These are phyloP conservation scores for Aleiodes leptofemur DNA, from an alignment of 2,888 invertebrate genomes.

Conservation along the genomic window DNA sequence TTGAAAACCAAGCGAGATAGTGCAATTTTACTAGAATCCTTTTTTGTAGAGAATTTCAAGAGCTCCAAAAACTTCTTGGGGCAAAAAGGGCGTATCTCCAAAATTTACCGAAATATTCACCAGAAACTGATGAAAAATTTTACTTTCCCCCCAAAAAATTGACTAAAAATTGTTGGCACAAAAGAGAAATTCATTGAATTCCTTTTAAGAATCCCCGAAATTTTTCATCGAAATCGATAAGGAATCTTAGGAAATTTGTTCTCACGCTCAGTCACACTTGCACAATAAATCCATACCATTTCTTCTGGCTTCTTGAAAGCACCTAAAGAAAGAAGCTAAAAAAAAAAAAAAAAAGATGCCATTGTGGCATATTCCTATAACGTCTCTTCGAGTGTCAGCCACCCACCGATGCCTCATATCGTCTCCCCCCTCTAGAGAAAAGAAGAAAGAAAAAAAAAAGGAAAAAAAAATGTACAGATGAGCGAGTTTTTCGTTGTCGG, in stretches of 20 bases:
- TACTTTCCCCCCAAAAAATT: no score
- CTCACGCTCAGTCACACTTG: slow-evolving; percentile 49
- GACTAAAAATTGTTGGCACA: neutral
- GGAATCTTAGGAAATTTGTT: slow-evolving; percentile 38
- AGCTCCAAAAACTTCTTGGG: no score
- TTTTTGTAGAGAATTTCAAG: no score
- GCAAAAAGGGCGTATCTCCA: no score
- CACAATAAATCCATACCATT: slow-evolving; percentile 36
- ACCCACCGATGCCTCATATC: slow-evolving; percentile 21
- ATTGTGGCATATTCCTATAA: slow-evolving; percentile 22
- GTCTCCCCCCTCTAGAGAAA: neutral
- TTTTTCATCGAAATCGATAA: slow-evolving; percentile 34
- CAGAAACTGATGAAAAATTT: no score
- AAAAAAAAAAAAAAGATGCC: neutral
- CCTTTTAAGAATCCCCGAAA: neutral
- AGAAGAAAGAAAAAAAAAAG: neutral
- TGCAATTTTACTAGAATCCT: no score
- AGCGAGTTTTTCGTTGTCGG: slow-evolving; percentile 23
- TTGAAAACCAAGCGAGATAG: no score
- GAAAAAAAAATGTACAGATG: slow-evolving; percentile 28
- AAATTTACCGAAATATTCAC: no score
- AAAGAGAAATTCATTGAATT: neutral
- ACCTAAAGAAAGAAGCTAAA: neutral
- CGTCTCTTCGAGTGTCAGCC: slow-evolving; percentile 22
- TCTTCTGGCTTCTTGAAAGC: neutral